phyloP scores from a whole-genome alignment of 2,113 vertebrate genomes.

The Catharus bicknelli region DNA sequence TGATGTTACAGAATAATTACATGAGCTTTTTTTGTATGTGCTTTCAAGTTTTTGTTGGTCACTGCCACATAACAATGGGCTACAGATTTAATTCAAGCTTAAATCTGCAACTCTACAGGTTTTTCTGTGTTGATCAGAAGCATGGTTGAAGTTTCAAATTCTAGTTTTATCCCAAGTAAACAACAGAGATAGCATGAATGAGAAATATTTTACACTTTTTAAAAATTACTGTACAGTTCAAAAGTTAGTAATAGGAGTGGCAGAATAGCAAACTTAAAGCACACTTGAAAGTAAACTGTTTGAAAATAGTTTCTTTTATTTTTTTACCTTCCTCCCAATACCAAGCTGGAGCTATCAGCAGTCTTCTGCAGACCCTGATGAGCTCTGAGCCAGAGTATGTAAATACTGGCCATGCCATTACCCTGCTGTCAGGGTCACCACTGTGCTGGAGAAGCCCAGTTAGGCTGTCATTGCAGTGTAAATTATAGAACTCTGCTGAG shows the following conservation, averaged over 20 bases:
- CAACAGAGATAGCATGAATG: neutral
- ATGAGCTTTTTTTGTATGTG: neutral
- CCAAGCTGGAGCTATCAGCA: neutral
- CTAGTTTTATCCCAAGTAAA: neutral
- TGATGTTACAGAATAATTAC: neutral
- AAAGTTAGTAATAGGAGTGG: neutral
- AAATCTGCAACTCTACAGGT: rapidly evolving
- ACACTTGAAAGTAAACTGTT: neutral
- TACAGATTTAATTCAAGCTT: neutral
- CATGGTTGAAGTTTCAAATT: neutral
- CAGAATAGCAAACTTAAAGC: neutral
- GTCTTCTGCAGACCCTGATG: neutral
- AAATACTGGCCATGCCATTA: neutral
- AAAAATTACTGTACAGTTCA: neutral
- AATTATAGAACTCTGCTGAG: neutral
- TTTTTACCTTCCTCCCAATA: neutral
- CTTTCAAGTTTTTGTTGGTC: neutral
- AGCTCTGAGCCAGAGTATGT: neutral
- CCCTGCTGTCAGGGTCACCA: neutral
- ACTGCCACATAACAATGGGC: neutral
- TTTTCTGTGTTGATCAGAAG: neutral
- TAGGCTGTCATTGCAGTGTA: neutral
- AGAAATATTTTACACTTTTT: neutral
- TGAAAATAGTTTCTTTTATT: neutral
- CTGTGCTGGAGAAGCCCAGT: neutral